A percentile compares a stretch with the other conserved stretches of the same genome.
Evolutionary conservation across 2,888 invertebrate species (phyloP).

Genomic region (Hydrotaea diabolus): DNA sequence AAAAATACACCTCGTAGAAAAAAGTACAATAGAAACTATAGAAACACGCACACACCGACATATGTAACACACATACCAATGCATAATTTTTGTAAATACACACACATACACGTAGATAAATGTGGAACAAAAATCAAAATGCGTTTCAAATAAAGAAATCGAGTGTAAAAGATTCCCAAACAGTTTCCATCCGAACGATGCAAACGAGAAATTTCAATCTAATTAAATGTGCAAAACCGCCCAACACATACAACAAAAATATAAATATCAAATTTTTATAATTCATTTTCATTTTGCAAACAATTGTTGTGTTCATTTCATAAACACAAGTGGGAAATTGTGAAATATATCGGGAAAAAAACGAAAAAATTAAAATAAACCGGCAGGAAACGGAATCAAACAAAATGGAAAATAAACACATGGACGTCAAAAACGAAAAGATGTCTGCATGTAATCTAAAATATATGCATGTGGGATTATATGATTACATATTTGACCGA

Average conservation of each 20-base stretch:
- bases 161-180: background rate
- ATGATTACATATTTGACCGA: background rate
- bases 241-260: too few species aligned
- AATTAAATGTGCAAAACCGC: slow-evolving; percentile 17
- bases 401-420: background rate
- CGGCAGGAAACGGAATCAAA: background rate
- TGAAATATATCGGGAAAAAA: background rate
- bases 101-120: background rate
- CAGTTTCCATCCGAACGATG: background rate
- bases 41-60: background rate
- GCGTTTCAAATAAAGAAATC: slow-evolving; percentile 33
- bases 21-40: slow-evolving; percentile 25
- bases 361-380: background rate
- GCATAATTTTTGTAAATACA: background rate
- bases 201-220: background rate
- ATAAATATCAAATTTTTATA: background rate
- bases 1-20: slow-evolving; percentile 23
- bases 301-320: background rate
- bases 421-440: background rate
- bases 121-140: slow-evolving; percentile 28
- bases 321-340: background rate
- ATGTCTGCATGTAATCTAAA: too few species aligned
- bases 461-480: background rate
- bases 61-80: background rate
- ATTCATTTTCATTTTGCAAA: slow-evolving; percentile 12